Evolutionary conservation across 2,888 invertebrate genomes (phyloP), one percentile per base, ranked within the genome.

Genomic region (Cryptus viduatorius): DNA sequence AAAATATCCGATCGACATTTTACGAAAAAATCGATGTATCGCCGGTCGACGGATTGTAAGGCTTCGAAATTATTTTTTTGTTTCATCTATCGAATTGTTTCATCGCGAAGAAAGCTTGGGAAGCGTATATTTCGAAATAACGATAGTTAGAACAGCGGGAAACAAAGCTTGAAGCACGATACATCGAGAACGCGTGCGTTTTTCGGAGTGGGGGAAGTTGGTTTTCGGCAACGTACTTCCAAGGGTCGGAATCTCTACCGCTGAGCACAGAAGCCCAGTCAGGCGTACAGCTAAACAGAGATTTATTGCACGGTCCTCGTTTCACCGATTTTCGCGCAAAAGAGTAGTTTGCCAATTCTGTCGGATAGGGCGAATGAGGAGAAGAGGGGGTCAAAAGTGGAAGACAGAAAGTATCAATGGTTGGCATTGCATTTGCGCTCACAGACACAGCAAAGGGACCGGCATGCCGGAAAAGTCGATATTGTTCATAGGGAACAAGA

Each of bases 281-380:
- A 65, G 72, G 67, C 56, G 31, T 14, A 31, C 37, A 73, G 68
- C 71, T 73, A 77, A 82, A 82, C 69, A 64, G 80, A 86, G 87
- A 88, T 90, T 90, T 90, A 89, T 90, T 89, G 79, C 85, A 85
- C 83, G 80, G 85, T 79, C 86, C 61, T 88, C 87, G 87, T 89
- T 89, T 88, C 87, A 89, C 87, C 87, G 89, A 89, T 90, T 90
- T 91, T 88, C 89, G 87, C 89, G 90, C 88, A 88, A 89, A 90
- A 89, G 85, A 88, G 87, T 83, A 81, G 56, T 84, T 83, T 81
- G 86, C 82, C 86, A 76, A 88, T 88, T 87, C 84, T 79, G 65
- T 81, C 75, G 69, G 69, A 75, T 67, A 44, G 5, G 16, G 10
- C 24, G 42, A 2, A 24, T 24, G 24, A 24, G 61, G 14, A 46